phyloP scores from a whole-genome alignment of 2,888 invertebrate species.

The Pharmacophagus antenor region DNA sequence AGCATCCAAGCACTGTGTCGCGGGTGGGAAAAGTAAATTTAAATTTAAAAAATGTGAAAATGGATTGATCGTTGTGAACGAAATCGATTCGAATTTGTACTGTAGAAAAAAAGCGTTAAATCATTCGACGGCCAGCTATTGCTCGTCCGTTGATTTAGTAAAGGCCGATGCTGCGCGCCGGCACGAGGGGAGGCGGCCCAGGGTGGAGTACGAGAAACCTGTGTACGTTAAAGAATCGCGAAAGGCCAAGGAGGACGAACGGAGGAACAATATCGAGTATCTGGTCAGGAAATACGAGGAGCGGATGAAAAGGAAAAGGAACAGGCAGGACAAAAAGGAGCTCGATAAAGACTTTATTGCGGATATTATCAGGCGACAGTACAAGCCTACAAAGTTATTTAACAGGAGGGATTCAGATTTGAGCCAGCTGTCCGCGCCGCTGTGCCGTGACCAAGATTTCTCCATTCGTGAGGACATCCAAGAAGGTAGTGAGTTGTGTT shows the following conservation, averaged over 20 bases:
- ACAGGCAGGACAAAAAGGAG: constrained; percentile 36
- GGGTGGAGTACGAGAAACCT: constrained; percentile 35
- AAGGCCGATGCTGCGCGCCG: constrained; percentile 31
- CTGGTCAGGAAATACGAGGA: constrained; percentile 37
- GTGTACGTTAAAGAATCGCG: constrained; percentile 32
- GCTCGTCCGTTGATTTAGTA: constrained; percentile 20
- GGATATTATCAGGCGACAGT: constrained; percentile 65
- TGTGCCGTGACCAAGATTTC: constrained; percentile 65
- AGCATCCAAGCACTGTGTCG: constrained; percentile 16
- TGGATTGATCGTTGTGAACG: constrained; percentile 33
- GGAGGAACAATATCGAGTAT: constrained; percentile 36
- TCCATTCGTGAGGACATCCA: constrained; percentile 44
- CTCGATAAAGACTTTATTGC: constrained; percentile 63
- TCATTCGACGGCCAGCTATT: constrained; percentile 49
- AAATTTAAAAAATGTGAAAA: constrained; percentile 44
- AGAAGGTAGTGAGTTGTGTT: constrained; percentile 54
- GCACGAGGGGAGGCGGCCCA: constrained; percentile 37
- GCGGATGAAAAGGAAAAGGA: constrained; percentile 38
- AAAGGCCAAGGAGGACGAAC: constrained; percentile 39
- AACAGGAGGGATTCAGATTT: constrained; percentile 54
- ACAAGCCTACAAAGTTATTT: constrained; percentile 61
- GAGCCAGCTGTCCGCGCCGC: constrained; percentile 66
- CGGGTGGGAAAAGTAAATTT: constrained; percentile 37
- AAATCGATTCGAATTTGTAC: constrained; percentile 32
- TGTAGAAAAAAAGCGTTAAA: constrained; percentile 36